These are phyloP conservation scores for Panopea generosa DNA, from an alignment of 2,888 invertebrate genomes.

Conservation along the genomic window DNA sequence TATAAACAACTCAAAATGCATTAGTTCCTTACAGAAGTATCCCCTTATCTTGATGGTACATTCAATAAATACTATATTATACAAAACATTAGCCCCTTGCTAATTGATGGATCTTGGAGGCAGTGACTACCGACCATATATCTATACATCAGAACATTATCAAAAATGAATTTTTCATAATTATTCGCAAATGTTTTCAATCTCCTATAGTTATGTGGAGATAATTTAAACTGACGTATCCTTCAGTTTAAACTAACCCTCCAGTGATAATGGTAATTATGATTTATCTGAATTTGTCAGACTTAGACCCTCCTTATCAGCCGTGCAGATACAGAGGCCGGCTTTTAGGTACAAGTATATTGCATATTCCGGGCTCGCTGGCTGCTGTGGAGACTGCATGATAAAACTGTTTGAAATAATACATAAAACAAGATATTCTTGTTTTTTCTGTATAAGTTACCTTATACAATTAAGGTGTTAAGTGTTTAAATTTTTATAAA, in stretches of 20 bases:
- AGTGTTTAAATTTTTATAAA: no score
- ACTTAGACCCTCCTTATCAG: background rate
- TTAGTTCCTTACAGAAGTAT: constrained; percentile 15
- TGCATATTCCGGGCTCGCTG: no score
- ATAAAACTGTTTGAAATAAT: no score
- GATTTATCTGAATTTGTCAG: constrained; percentile 49
- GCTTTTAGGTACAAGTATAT: no score
- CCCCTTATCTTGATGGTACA: constrained; percentile 1
- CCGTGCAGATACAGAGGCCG: background rate
- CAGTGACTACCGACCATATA: background rate
- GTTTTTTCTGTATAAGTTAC: no score
- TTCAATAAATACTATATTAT: background rate
- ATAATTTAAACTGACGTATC: constrained; percentile 56
- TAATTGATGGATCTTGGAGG: background rate
- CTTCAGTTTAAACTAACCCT: constrained; percentile 39
- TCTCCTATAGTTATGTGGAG: constrained; percentile 37
- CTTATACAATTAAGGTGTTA: no score
- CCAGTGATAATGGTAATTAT: constrained; percentile 62
- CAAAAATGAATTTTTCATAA: constrained; percentile 42
- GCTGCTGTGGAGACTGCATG: no score
- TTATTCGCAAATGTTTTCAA: constrained; percentile 40
- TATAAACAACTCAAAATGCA: constrained; percentile 34
- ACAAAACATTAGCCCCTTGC: background rate
- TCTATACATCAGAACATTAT: constrained; percentile 34
- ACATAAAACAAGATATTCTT: no score